Evolutionary conservation across 2,888 invertebrate species (phyloP).

Genomic region (Athalia cordata): DNA sequence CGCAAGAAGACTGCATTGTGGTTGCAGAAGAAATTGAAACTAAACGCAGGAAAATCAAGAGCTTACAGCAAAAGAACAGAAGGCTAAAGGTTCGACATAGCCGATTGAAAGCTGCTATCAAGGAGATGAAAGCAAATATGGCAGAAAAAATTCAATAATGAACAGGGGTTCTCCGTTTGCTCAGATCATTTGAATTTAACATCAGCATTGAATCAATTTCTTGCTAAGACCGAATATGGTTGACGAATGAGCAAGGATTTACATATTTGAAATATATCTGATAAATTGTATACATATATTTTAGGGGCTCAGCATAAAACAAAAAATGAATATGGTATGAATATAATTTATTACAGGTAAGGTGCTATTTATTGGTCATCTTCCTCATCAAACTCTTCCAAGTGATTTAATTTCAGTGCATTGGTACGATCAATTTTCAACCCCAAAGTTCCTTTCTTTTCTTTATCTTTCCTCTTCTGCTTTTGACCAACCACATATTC

Average conservation of each 20-base stretch:
- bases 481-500: slow-evolving; percentile 87
- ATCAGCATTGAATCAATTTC: not conserved
- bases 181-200: not conserved
- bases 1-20: slow-evolving; percentile 30
- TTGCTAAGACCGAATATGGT: not conserved
- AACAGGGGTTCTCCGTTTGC: not conserved
- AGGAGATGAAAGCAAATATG: slow-evolving; percentile 40
- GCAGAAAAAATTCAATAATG: slow-evolving; percentile 10
- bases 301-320: not conserved
- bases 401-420: slow-evolving; percentile 77
- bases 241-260: too few relatives aligned
- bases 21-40: slow-evolving; percentile 34
- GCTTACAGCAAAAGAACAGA: slow-evolving; percentile 38
- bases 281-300: slow-evolving; percentile 26
- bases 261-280: not conserved
- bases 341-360: slow-evolving; percentile 34
- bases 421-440: slow-evolving; percentile 60
- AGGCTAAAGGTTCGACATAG: slow-evolving; percentile 32
- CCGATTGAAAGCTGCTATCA: slow-evolving; percentile 36
- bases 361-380: slow-evolving; percentile 57
- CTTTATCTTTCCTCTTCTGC: slow-evolving; percentile 73
- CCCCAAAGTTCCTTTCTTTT: slow-evolving; percentile 50
- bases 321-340: slow-evolving; percentile 17
- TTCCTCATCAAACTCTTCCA: slow-evolving; percentile 75
- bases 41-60: slow-evolving; percentile 35